Percentiles rank a stretch among this genome's conserved stretches.
Conservation (phyloP, 1,140 invertebrate species). For the Pollicipes pollicipes region DNA sequence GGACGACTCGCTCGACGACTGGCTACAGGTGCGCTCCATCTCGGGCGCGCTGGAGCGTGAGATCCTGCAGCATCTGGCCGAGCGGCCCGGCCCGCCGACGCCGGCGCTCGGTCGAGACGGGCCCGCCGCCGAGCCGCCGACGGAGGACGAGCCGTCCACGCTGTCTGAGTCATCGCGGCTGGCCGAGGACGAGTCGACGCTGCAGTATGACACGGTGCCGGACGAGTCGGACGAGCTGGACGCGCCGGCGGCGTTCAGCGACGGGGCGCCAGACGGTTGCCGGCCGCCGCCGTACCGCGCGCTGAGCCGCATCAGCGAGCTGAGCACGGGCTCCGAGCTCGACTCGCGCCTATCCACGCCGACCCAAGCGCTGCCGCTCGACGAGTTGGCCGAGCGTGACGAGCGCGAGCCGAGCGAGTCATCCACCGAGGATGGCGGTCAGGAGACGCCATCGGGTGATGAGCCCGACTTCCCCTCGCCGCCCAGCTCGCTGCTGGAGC, state of each 20-base stretch:
- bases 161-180: slow-evolving; percentile 17
- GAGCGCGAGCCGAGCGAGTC: slow-evolving; percentile 4
- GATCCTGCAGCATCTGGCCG: slow-evolving; percentile 15
- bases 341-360: slow-evolving; percentile 36
- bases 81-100: slow-evolving; percentile 6
- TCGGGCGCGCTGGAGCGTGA: slow-evolving; percentile 8
- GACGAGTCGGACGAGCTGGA: neutral
- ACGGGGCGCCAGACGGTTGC: neutral
- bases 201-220: slow-evolving; percentile 1
- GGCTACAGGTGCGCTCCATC: neutral
- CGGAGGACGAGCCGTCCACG: neutral
- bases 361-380: neutral
- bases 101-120: too few species aligned
- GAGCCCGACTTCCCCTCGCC: slow-evolving; percentile 4
- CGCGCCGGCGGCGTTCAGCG: neutral
- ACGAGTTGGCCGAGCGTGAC: neutral
- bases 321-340: slow-evolving; percentile 67
- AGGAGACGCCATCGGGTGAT: neutral
- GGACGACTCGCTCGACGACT: neutral
- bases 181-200: neutral
- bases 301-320: slow-evolving; percentile 49
- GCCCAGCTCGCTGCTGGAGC: slow-evolving; percentile 2
- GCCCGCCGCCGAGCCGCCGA: too few species aligned
- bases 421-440: slow-evolving; percentile 6
- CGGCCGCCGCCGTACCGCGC: neutral